Percentiles rank a stretch among this genome's conserved stretches.
These are phyloP conservation scores for Dufourea novaeangliae DNA, from an alignment of 1,140 invertebrate genomes.

Conservation along the genomic window DNA sequence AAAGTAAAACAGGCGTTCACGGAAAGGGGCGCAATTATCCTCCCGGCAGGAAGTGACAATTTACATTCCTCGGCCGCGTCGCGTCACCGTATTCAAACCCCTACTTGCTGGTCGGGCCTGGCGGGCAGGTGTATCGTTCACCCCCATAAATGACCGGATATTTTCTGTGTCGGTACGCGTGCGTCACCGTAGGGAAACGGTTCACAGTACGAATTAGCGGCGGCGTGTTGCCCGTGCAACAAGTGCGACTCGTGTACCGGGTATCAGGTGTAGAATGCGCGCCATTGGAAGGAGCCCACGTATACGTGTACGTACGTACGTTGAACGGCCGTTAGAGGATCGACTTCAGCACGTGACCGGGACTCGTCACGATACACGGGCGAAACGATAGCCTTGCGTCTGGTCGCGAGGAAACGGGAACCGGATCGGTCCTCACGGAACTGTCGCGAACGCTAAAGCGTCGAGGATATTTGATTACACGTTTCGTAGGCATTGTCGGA, in stretches of 20 bases:
- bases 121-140: constrained; percentile 57
- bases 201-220: constrained; percentile 68
- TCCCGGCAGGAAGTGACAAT: constrained; percentile 49
- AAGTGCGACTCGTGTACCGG: constrained; percentile 67
- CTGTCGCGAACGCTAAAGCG: not conserved
- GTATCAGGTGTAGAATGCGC: constrained; percentile 74
- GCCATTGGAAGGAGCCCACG: constrained; percentile 29
- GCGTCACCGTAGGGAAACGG: constrained; percentile 65
- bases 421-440: constrained; percentile 11
- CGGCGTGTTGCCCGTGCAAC: constrained; percentile 69
- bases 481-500: not conserved
- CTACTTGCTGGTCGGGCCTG: constrained; percentile 54
- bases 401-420: not conserved
- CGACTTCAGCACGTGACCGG: constrained; percentile 56
- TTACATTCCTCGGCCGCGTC: constrained; percentile 60
- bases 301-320: no score
- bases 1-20: not conserved
- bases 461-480: not conserved
- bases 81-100: constrained; percentile 61
- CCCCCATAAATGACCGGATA: constrained; percentile 73
- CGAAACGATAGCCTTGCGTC: constrained; percentile 20
- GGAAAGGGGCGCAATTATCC: constrained; percentile 17
- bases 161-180: constrained; percentile 71
- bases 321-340: constrained; percentile 58
- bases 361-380: constrained; percentile 30